These are phyloP conservation scores for Drosophila atripex DNA, from an alignment of 2,888 invertebrate species.

Conservation along the genomic window DNA sequence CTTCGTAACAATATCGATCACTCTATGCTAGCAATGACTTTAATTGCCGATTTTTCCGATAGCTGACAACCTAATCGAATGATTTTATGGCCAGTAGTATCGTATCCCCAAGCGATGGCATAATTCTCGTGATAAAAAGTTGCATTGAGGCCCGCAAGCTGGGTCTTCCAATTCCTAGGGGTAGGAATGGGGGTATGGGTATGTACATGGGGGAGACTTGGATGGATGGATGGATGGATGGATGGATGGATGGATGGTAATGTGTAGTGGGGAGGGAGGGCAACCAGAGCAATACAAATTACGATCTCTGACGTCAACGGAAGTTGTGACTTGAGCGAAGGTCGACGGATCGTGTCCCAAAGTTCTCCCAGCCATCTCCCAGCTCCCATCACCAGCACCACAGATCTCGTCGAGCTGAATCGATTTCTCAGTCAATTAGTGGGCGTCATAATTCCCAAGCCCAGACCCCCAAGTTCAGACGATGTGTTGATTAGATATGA, in stretches of 20 bases:
- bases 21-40: slow-evolving; percentile 13
- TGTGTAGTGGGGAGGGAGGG: slow-evolving; percentile 3
- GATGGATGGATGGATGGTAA: background rate
- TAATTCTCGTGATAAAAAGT: background rate
- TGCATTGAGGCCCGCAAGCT: slow-evolving; percentile 12
- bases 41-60: slow-evolving; percentile 27
- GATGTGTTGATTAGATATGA: slow-evolving; percentile 51
- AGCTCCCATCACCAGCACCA: slow-evolving; percentile 7
- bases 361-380: slow-evolving; percentile 17
- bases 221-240: background rate
- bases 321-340: slow-evolving; percentile 55
- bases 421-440: slow-evolving; percentile 71
- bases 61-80: background rate
- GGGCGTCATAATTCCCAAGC: slow-evolving; percentile 62
- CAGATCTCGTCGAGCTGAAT: slow-evolving; percentile 44
- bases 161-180: slow-evolving; percentile 24
- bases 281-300: slow-evolving; percentile 69
- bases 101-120: too few relatives aligned
- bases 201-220: background rate
- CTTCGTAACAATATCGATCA: slow-evolving; percentile 19
- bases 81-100: background rate
- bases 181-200: background rate
- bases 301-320: slow-evolving; percentile 79
- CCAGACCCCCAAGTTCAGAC: slow-evolving; percentile 4
- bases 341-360: slow-evolving; percentile 34